Base-by-base conservation (phyloP, 2,888 invertebrate species). In the Chrysomela aeneicollis region DNA sequence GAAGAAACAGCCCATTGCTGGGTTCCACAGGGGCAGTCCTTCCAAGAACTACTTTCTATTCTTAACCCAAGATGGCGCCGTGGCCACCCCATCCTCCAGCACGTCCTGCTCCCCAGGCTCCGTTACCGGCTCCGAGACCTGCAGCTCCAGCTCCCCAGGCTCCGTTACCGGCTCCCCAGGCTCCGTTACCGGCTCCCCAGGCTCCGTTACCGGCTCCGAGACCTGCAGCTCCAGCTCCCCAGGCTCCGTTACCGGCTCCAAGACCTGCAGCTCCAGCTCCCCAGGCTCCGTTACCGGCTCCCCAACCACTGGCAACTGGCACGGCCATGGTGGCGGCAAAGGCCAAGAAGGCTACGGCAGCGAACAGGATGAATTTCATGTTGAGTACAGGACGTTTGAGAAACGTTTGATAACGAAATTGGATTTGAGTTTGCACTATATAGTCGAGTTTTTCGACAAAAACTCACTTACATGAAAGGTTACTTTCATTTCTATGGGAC, bases 311-410 rank as follows among this genome's bases (percentile, higher is more conserved):
- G 22, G 69, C 59, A 52, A 63, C 53, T 22, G 64, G 62, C n/a
- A 53, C 61, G 18, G 67, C 69, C 8, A 63, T 18, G 22, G 61
- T 66, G n/a, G 64, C 54, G 50, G 62, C 66, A 3, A 72, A 19
- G 18, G 71, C 72, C 66, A 73, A 59, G 8, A 71, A 42, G 63
- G 64, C 71, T 21, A 74, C 35, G 51, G 70, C 60, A 26, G 65
- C 64, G 53, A 74, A 66, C 18, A 72, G 30, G 22, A 74, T 54
- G 59, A 68, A 60, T 66, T 74, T 73, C 73, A 73, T 73, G 49
- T 68, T 72, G 69, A 64, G 49, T 51, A 49, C 32, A 17, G 49
- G 32, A 55, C 60, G 50, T 5, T 60, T n/a, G 26, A 17, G 52
- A 32, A 22, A 57, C 46, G 46, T 64, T 58, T 57, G 35, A 35